Percentiles rank a stretch among this genome's conserved stretches.
Evolutionary conservation across 2,797 vertebrate species (phyloP).

Genomic region (Molossus alvarezi): DNA sequence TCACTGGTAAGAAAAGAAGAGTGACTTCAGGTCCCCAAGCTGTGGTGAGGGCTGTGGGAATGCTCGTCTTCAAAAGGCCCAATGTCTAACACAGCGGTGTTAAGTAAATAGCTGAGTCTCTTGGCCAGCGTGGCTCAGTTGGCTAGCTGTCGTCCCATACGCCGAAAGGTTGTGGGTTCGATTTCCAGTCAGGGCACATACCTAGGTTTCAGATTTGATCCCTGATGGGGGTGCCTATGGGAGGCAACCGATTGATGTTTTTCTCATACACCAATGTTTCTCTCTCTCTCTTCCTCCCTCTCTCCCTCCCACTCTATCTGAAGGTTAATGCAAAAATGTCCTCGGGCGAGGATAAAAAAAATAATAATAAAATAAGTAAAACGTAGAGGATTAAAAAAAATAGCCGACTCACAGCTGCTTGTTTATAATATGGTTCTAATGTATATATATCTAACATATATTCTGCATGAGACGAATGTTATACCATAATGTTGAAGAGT

Average conservation of each 20-base stretch:
- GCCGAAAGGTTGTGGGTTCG: neutral
- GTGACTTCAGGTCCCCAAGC: neutral
- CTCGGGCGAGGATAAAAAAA: too few relatives aligned
- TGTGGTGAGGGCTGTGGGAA: fast-evolving
- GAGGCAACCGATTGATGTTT: neutral
- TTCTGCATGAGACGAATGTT: neutral
- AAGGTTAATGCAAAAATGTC: too few relatives aligned
- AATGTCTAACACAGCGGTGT: fast-evolving
- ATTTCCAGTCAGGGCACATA: neutral
- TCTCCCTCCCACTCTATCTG: neutral
- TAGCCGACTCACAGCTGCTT: neutral
- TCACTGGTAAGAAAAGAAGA: neutral
- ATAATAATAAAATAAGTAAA: neutral
- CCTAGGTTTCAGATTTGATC: neutral
- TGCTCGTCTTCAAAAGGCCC: neutral
- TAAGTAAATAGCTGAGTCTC: neutral
- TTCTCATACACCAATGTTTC: neutral
- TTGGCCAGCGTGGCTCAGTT: neutral
- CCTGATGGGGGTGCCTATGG: neutral
- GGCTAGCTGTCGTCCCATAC: too few relatives aligned
- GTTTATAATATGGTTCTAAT: neutral
- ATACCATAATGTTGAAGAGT: neutral
- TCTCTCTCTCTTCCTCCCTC: neutral
- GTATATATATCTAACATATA: too few relatives aligned
- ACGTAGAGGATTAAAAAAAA: neutral